Evolutionary conservation across 1,140 invertebrate species (phyloP), one percentile per base, ranked within the genome.

Genomic region (Littorina saxatilis): DNA sequence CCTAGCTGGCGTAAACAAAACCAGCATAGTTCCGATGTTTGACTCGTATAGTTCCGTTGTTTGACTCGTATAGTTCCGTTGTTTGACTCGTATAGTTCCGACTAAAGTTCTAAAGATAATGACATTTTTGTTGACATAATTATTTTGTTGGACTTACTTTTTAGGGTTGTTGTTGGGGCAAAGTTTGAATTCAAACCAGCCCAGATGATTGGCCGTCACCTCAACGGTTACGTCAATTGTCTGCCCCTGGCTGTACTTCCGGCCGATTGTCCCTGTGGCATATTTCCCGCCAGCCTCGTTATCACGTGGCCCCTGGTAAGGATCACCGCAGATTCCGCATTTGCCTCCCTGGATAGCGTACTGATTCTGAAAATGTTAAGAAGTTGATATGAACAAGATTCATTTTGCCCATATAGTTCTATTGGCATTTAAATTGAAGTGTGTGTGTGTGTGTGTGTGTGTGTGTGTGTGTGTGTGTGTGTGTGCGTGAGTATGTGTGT

Each of bases 321-420:
- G 84, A 39, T 93, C 92, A 7, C 92, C 92, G 86, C 92, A 93
- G 11, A 92, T 83, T 27, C 92, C 92, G 84, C 92, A 93, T 79
- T 90, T 89, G 17, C 90, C 91, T 15, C 86, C 87, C 4, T 77
- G 43, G 29, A 17, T 4, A 7, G 29, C 43, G 32, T 50, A 29
- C 32, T 75, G 72, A 43, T 75, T 75, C 72, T 75, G 72, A 35
- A n/a, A 20, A 73, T n/a, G 58, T n/a, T n/a, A n/a, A n/a, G n/a
- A n/a, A 11, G 23, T 13, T 23, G 23, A 23, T 52, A 52, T 23
- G 50, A 23, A 13, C 23, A 13, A 11, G 9, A 13, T 11, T 13
- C 23, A 13, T 52, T 52, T 52, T 52, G 9, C 50, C 50, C 50
- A 13, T 52, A 11, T 23, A 52, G 11, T 52, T 52, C 50, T 11